Percentiles rank a stretch among this genome's conserved stretches.
Evolutionary conservation across 2,113 vertebrate genomes (phyloP).

Genomic region (Muntiacus reevesi): DNA sequence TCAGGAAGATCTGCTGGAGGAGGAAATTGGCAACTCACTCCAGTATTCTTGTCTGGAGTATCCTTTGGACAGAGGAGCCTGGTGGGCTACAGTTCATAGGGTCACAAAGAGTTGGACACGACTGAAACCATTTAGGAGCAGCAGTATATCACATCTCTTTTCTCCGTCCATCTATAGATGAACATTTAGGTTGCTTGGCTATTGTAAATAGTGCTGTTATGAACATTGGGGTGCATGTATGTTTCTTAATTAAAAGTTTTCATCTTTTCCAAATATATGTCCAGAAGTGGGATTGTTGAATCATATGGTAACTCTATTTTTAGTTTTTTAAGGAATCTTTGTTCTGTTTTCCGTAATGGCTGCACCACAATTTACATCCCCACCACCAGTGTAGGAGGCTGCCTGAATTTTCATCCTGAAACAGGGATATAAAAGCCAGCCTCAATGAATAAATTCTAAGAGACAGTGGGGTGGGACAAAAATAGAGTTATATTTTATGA

Average conservation of each 20-base stretch:
- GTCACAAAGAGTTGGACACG: neutral
- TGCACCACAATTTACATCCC: neutral
- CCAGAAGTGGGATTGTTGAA: neutral
- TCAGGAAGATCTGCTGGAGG: neutral
- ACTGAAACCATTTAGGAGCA: neutral
- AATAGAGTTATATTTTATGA: neutral
- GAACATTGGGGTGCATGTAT: neutral
- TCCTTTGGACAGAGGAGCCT: neutral
- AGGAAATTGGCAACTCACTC: neutral
- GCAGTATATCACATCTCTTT: neutral
- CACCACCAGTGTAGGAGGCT: neutral
- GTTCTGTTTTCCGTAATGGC: neutral
- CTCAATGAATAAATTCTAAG: neutral
- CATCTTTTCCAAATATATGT: neutral
- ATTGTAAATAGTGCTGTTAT: neutral
- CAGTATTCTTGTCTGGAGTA: neutral
- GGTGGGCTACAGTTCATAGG: neutral
- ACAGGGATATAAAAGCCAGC: neutral
- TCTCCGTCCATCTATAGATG: neutral
- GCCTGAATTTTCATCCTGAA: neutral
- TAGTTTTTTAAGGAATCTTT: neutral
- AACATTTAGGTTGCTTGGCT: neutral
- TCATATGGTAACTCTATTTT: neutral
- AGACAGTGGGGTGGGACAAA: neutral
- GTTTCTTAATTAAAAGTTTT: neutral